Evolutionary conservation across 1,140 invertebrate genomes (phyloP).

Genomic region (Bombus consobrinus): DNA sequence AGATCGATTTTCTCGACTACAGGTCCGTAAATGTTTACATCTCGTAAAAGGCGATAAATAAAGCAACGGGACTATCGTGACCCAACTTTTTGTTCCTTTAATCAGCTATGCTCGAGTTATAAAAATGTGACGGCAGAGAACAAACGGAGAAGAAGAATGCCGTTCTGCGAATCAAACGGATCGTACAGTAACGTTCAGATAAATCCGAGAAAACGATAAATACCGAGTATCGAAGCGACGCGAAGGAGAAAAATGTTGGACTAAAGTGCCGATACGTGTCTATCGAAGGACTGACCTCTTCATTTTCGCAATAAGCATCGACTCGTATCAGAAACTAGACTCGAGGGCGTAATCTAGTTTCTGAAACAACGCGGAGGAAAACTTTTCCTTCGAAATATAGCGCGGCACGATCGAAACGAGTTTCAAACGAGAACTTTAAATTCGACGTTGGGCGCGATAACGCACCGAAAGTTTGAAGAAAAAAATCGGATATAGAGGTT

Average conservation of each 20-base stretch:
- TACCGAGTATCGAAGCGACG: not conserved
- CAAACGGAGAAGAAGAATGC: not conserved
- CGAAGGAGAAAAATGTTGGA: not conserved
- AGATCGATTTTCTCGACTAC: too few relatives aligned
- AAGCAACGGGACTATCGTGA: too few relatives aligned
- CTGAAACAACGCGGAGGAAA: not conserved
- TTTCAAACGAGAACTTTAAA: not conserved
- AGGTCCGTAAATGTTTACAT: too few relatives aligned
- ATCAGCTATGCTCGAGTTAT: not conserved
- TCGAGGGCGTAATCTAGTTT: not conserved
- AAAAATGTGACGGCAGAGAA: not conserved
- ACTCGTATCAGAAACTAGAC: not conserved
- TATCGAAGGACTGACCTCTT: not conserved
- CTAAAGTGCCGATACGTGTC: not conserved
- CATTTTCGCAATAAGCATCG: not conserved
- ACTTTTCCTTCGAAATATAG: too few relatives aligned
- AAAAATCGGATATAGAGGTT: not conserved
- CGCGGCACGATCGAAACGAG: not conserved
- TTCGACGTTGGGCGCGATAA: not conserved
- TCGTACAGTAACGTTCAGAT: not conserved
- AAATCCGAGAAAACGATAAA: not conserved
- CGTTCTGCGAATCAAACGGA: not conserved
- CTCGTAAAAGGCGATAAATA: too few relatives aligned
- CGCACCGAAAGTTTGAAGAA: too few relatives aligned
- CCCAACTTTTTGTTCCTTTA: too few relatives aligned